phyloP scores from a whole-genome alignment of 37 sponge, comb jelly and placozoan species.

The Haliclona indistincta region DNA sequence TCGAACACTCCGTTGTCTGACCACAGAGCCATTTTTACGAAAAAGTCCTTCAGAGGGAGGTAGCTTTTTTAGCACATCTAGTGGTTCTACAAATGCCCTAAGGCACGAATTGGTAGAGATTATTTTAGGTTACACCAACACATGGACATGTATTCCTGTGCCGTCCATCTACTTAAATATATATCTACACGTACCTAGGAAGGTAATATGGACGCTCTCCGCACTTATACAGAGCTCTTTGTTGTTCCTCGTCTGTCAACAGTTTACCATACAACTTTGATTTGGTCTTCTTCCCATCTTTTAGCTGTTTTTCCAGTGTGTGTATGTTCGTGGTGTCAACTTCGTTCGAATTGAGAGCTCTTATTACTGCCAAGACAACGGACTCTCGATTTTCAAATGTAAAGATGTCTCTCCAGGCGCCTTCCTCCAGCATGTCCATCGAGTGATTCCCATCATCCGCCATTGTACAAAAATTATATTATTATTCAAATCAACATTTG shows the following conservation, averaged over 20 bases:
- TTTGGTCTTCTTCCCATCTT: too few species aligned
- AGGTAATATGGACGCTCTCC: neutral
- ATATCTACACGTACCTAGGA: too few species aligned
- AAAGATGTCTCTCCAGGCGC: slow-evolving; percentile 11
- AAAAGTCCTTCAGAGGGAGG: slow-evolving; percentile 57
- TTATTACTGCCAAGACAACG: slow-evolving; percentile 1
- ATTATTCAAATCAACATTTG: neutral
- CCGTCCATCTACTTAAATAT: too few species aligned
- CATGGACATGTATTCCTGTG: neutral
- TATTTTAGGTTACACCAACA: neutral
- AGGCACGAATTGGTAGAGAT: too few species aligned
- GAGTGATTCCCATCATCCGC: too few species aligned
- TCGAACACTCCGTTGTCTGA: slow-evolving; percentile 50
- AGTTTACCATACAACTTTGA: too few species aligned
- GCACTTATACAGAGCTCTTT: neutral
- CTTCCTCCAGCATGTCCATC: neutral
- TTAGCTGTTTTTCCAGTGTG: too few species aligned
- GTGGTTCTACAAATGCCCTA: slow-evolving; percentile 42
- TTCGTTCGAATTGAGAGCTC: neutral
- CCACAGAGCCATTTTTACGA: slow-evolving; percentile 69
- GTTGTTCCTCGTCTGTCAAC: too few species aligned
- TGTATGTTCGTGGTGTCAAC: neutral
- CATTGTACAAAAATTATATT: neutral
- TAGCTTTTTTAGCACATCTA: slow-evolving; percentile 35
- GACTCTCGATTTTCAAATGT: neutral